Evolutionary conservation across 1,140 invertebrate genomes (phyloP).

Genomic region (Halyomorpha halys): DNA sequence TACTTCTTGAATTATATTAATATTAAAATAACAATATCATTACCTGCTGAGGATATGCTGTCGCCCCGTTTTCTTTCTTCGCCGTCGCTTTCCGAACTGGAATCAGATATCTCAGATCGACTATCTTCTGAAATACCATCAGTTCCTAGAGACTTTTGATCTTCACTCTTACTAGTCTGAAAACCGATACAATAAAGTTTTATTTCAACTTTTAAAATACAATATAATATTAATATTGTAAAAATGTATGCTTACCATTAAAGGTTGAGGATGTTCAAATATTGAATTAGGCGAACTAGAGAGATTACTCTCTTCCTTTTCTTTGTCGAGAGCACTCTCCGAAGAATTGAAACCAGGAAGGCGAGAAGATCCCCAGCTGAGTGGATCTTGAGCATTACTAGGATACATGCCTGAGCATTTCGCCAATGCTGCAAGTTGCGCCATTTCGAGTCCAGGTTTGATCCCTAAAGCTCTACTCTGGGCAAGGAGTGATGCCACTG

Average conservation of each 20-base stretch:
- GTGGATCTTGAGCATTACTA: neutral
- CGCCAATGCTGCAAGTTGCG: conserved; percentile 22
- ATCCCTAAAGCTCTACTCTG: conserved; percentile 68
- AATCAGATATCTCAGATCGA: conserved; percentile 40
- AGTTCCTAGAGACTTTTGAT: conserved; percentile 15
- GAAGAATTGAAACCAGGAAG: neutral
- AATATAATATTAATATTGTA: neutral
- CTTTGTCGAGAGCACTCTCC: neutral
- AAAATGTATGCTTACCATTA: neutral
- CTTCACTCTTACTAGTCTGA: conserved; percentile 3
- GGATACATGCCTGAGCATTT: conserved; percentile 5
- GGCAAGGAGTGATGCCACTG: conserved; percentile 72
- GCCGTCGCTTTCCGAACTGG: conserved; percentile 27
- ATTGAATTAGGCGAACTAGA: conserved; percentile 20
- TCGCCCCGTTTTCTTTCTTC: conserved; percentile 29
- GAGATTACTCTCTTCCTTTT: conserved; percentile 23
- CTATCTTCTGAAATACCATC: conserved; percentile 26
- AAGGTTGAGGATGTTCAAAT: conserved; percentile 19
- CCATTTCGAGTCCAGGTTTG: conserved; percentile 38
- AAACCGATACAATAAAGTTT: too few relatives aligned
- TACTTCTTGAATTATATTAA: too few relatives aligned
- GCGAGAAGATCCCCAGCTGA: neutral
- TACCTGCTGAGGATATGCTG: conserved; percentile 22
- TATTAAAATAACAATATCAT: neutral
- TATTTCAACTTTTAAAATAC: too few relatives aligned